Conservation (phyloP, 1,140 invertebrate genomes). For the Drosophila dunni region DNA sequence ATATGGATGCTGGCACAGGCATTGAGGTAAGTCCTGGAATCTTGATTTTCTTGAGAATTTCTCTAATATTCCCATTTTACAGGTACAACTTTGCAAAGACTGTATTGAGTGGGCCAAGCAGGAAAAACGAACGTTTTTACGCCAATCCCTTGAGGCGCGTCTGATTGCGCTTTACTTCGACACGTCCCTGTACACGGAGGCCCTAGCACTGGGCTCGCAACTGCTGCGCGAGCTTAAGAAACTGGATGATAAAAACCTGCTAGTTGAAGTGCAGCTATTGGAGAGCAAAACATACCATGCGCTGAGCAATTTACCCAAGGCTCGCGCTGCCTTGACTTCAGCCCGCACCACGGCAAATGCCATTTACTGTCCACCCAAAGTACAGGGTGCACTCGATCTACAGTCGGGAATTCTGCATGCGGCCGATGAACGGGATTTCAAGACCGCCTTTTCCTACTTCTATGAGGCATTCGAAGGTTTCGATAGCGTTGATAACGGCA, state of each 20-base stretch:
- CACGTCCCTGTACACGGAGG: constrained; percentile 95
- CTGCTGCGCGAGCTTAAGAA: constrained; percentile 98
- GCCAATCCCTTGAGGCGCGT: constrained; percentile 97
- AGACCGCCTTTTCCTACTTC: constrained; percentile 99
- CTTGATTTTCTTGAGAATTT: neutral
- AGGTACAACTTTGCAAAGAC: constrained; percentile 95
- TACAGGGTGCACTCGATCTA: constrained; percentile 98
- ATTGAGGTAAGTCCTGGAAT: constrained; percentile 87
- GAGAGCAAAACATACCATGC: constrained; percentile 99
- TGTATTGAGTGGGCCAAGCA: constrained; percentile 99
- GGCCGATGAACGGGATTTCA: constrained; percentile 99
- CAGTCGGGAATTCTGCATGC: constrained; percentile 99
- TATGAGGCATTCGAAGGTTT: constrained; percentile 99
- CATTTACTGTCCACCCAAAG: constrained; percentile 99
- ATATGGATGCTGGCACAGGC: constrained; percentile 97
- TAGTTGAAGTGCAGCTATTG: constrained; percentile 98
- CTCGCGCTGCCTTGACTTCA: constrained; percentile 97
- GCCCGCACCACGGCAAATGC: constrained; percentile 99
- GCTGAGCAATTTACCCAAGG: constrained; percentile 97
- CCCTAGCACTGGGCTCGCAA: constrained; percentile 92
- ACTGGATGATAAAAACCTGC: constrained; percentile 98
- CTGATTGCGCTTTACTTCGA: constrained; percentile 98
- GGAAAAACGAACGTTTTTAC: constrained; percentile 97
- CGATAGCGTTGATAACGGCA: constrained; percentile 96
- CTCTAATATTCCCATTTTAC: neutral